Base-by-base conservation (phyloP, 2,797 vertebrate genomes). In the Sternotherus odoratus region DNA sequence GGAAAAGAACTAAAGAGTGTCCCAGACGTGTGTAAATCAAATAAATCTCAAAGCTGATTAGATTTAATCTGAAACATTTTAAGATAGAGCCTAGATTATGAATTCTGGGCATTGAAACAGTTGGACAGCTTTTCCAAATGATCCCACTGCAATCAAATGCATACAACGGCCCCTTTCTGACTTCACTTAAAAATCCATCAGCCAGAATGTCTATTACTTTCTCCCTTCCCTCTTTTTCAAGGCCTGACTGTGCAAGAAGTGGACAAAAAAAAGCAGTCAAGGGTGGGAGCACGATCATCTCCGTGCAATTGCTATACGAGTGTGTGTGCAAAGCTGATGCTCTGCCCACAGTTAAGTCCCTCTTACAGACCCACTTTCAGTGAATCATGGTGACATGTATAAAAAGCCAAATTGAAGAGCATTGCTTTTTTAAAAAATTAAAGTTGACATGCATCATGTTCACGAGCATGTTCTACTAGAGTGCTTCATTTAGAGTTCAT, bases 281-380 rank as follows among this genome's bases (percentile, higher is more conserved):
- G n/a, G n/a, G n/a, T n/a, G n/a, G n/a, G n/a, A n/a, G n/a, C 50
- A 80, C 82, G 85, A n/a, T 50, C 72, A 10, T 28, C 50, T 69
- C 77, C 11, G 17, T 1, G 15, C 56, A 19, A 12, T 81, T 84
- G 24, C 69, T 60, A 8, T 56, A 49, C 23, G 74, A n/a, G 66
- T 82, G 1, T 43, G 85, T 7, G 5, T 82, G 6, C 6, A 51
- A 88, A 83, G 6, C 5, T 8, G 50, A 3, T 63, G 82, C 26
- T 66, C n/a, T 36, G n/a, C 81, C 51, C 53, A 81, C 17, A n/a
- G 28, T 16, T 21, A 49, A 11, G 23, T 84, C 30, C 36, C 81
- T 83, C 30, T 48, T 66, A 66, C 0, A 0, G 54, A 57, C 30
- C n/a, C 1, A 1, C 21, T 85, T 36, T n/a, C 46, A 28, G 7